These are phyloP conservation scores for Anguilla pacifica DNA, from an alignment of 2,797 vertebrate genomes.

Conservation along the genomic window DNA sequence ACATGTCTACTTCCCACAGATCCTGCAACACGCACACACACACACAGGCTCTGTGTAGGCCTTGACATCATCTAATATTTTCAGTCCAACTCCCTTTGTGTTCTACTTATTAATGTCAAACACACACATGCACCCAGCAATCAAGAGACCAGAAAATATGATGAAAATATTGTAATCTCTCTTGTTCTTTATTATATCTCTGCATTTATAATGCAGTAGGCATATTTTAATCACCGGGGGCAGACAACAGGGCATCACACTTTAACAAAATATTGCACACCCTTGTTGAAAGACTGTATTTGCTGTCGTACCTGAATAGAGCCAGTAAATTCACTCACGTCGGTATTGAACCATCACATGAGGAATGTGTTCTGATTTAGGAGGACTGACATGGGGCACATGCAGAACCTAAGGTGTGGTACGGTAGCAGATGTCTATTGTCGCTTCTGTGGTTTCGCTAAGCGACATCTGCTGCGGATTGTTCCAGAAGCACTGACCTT, in stretches of 20 bases:
- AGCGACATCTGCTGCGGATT: constrained; percentile 75
- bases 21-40: background rate
- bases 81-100: background rate
- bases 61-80: background rate
- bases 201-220: background rate
- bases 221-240: background rate
- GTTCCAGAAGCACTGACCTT: constrained; percentile 76
- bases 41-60: background rate
- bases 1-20: constrained; percentile 32
- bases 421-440: constrained; percentile 52
- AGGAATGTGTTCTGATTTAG: constrained; percentile 45
- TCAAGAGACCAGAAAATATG: background rate
- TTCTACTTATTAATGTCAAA: background rate
- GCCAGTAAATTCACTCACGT: constrained; percentile 43
- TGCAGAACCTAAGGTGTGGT: background rate
- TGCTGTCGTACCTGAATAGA: constrained; percentile 1
- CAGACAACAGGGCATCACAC: background rate
- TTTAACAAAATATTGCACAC: background rate
- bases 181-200: background rate
- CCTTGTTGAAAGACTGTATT: background rate
- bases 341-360: constrained; percentile 61
- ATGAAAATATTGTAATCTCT: background rate
- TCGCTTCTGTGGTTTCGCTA: constrained; percentile 53
- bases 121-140: background rate
- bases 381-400: constrained; percentile 35